Percentiles rank a stretch among this genome's conserved stretches.
phyloP scores from a whole-genome alignment of 2,888 invertebrate species.

The Agrochola litura region DNA sequence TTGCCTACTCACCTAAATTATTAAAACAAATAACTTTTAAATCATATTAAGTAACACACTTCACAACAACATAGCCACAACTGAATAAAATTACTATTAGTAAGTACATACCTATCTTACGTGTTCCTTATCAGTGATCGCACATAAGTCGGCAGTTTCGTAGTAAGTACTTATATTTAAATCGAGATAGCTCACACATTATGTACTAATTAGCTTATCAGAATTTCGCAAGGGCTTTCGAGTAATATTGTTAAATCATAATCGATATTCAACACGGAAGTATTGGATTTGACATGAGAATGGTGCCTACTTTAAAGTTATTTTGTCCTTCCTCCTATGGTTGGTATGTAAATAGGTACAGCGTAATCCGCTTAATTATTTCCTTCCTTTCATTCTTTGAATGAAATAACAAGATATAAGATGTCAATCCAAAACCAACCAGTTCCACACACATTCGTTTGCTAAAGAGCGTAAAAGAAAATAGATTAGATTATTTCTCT shows the following conservation, averaged over 20 bases:
- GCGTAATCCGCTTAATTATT: conserved; percentile 9
- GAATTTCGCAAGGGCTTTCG: conserved; percentile 39
- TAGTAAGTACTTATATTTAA: background rate
- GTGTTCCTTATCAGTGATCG: conserved; percentile 54
- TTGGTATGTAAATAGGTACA: background rate
- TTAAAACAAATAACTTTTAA: conserved; percentile 25
- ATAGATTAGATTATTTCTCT: background rate
- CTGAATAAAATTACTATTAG: conserved; percentile 40
- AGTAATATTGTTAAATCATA: background rate
- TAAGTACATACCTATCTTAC: conserved; percentile 25
- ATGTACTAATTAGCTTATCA: conserved; percentile 41
- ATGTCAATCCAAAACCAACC: conserved; percentile 8
- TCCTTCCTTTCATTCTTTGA: conserved; percentile 3
- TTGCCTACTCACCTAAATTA: conserved; percentile 56
- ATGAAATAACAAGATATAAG: background rate
- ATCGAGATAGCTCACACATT: conserved; percentile 46
- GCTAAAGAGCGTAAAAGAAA: background rate
- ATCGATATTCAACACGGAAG: background rate
- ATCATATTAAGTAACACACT: conserved; percentile 47
- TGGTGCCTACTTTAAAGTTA: background rate
- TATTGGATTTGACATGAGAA: background rate
- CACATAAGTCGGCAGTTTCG: conserved; percentile 28
- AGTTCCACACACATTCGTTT: background rate
- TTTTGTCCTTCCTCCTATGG: no score
- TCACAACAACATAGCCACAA: conserved; percentile 54